Evolutionary conservation across 2,113 vertebrate genomes (phyloP).

Genomic region (Leucoraja erinaceus): DNA sequence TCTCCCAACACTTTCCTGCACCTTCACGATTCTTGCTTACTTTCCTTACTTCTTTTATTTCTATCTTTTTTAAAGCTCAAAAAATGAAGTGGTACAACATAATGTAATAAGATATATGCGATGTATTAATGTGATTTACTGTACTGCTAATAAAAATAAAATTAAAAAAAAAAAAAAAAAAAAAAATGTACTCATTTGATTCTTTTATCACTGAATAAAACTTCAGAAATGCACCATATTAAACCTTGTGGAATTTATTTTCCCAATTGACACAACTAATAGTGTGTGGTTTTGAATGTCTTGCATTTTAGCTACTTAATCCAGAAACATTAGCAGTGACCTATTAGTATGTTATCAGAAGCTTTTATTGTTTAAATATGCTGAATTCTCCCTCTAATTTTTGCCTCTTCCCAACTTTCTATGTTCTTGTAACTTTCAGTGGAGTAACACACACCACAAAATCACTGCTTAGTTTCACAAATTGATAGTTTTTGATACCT

Average conservation of each 20-base stretch:
- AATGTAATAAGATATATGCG: too few species aligned
- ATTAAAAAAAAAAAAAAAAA: too few species aligned
- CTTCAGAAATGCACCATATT: not conserved
- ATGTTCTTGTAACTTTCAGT: not conserved
- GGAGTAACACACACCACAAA: not conserved
- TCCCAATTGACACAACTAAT: not conserved
- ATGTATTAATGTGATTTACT: too few species aligned
- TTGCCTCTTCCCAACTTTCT: not conserved
- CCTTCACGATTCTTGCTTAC: too few species aligned
- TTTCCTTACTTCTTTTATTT: too few species aligned
- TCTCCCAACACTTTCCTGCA: too few species aligned
- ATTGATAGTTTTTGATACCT: constrained; percentile 23
- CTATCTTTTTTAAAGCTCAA: too few species aligned
- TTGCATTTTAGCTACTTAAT: not conserved
- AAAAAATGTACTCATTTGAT: not conserved
- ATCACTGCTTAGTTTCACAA: not conserved
- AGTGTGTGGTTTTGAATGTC: not conserved
- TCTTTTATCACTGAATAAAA: not conserved
- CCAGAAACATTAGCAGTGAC: not conserved
- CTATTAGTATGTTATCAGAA: not conserved
- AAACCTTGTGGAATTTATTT: not conserved
- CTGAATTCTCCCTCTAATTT: not conserved
- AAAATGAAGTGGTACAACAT: too few species aligned
- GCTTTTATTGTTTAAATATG: not conserved
- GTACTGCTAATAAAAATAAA: too few species aligned